Evolutionary conservation across 2,797 vertebrate genomes (phyloP).

Genomic region (Leuciscus waleckii): DNA sequence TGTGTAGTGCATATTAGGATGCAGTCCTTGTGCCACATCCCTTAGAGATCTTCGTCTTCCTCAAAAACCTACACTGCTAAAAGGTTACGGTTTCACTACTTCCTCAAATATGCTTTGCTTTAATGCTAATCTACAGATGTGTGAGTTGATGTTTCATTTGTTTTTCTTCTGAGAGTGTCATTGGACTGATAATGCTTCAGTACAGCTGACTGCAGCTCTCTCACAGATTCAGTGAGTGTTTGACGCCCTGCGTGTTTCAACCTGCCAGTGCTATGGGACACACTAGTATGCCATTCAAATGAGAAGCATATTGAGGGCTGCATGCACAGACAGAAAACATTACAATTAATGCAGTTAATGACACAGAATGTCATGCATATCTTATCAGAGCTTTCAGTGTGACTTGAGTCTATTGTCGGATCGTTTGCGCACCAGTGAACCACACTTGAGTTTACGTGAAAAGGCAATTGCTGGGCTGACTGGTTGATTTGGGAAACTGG

Average conservation of each 20-base stretch:
- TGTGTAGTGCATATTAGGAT: background rate
- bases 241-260: background rate
- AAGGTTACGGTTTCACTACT: conserved; percentile 9
- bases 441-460: background rate
- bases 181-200: conserved; percentile 4
- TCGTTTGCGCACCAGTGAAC: background rate
- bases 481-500: background rate
- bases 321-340: background rate
- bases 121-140: conserved; percentile 1
- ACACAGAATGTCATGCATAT: background rate
- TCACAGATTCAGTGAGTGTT: background rate
- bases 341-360: background rate
- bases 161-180: background rate
- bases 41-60: background rate
- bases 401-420: background rate
- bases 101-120: conserved; percentile 5
- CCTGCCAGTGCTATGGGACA: background rate
- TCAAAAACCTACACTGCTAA: background rate
- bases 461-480: background rate
- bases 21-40: background rate
- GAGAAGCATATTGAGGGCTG: background rate
- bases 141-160: background rate
- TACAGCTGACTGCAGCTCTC: background rate
- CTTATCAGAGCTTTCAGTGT: too few species aligned
- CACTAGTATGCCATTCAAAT: background rate